A percentile compares a stretch with the other conserved stretches of the same genome.
These are phyloP conservation scores for Forbesichthys agassizii DNA, from an alignment of 2,113 vertebrate genomes.

Conservation along the genomic window DNA sequence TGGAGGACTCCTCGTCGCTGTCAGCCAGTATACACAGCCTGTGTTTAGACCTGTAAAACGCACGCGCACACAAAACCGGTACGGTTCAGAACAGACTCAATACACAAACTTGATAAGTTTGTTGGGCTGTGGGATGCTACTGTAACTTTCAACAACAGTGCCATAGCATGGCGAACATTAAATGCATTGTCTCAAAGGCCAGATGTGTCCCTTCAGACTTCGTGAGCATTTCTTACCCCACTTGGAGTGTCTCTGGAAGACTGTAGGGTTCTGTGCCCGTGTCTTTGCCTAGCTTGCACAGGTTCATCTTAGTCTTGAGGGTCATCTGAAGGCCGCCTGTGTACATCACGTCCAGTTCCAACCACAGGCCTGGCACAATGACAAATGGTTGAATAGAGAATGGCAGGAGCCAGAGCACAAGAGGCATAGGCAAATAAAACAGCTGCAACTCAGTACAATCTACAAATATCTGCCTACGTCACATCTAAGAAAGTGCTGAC, in stretches of 20 bases:
- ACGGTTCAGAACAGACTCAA: neutral
- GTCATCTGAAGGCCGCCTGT: constrained; percentile 85
- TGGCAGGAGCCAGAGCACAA: neutral
- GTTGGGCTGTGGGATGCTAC: neutral
- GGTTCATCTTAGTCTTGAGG: constrained; percentile 86
- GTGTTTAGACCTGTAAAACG: constrained; percentile 57
- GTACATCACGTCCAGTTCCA: constrained; percentile 84
- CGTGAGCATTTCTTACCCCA: constrained; percentile 62
- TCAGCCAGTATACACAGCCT: constrained; percentile 78
- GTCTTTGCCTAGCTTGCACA: constrained; percentile 85
- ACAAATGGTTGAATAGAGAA: neutral
- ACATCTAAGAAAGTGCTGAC: no score
- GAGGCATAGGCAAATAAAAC: neutral
- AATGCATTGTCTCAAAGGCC: neutral
- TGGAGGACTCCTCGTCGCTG: constrained; percentile 85
- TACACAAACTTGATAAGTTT: neutral
- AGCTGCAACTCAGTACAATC: neutral
- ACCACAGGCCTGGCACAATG: constrained; percentile 79
- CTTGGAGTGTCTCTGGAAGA: constrained; percentile 52
- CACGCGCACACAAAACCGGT: neutral
- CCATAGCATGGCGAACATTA: no score
- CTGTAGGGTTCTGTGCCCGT: constrained; percentile 62
- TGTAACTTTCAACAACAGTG: neutral
- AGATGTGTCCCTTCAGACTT: no score
- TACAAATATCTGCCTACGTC: no score